Percentiles rank a stretch among this genome's conserved stretches.
phyloP scores from a whole-genome alignment of 2,888 invertebrate genomes.

The Pseudococcus viburni region DNA sequence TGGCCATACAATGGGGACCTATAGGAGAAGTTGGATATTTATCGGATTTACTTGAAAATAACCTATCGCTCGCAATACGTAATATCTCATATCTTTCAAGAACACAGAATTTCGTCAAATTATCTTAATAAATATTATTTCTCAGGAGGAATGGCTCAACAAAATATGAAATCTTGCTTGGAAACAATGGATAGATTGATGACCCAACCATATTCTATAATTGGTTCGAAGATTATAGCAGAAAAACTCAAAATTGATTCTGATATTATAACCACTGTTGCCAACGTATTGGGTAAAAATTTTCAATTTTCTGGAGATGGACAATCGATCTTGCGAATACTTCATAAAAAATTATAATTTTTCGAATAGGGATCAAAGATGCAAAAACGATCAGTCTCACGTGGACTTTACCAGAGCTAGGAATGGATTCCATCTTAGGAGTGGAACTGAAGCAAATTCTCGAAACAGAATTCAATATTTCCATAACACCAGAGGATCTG shows the following conservation, averaged over 20 bases:
- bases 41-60: no score
- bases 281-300: constrained; percentile 74
- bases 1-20: no score
- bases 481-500: constrained; percentile 88
- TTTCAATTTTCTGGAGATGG: no score
- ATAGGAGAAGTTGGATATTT: no score
- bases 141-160: constrained; percentile 84
- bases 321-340: no score
- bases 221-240: constrained; percentile 89
- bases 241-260: constrained; percentile 76
- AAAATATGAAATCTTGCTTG: constrained; percentile 87
- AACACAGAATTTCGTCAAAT: no score
- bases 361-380: constrained; percentile 74
- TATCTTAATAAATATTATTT: no score
- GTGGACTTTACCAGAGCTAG: constrained; percentile 87
- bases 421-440: constrained; percentile 95
- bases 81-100: no score
- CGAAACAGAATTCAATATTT: constrained; percentile 89
- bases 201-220: constrained; percentile 78
- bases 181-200: constrained; percentile 80
- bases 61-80: no score
- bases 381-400: constrained; percentile 80
- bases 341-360: no score
- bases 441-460: constrained; percentile 95
- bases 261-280: constrained; percentile 81